Evolutionary conservation across 1,140 invertebrate genomes (phyloP).

Genomic region (Plectrocnemia conspersa): DNA sequence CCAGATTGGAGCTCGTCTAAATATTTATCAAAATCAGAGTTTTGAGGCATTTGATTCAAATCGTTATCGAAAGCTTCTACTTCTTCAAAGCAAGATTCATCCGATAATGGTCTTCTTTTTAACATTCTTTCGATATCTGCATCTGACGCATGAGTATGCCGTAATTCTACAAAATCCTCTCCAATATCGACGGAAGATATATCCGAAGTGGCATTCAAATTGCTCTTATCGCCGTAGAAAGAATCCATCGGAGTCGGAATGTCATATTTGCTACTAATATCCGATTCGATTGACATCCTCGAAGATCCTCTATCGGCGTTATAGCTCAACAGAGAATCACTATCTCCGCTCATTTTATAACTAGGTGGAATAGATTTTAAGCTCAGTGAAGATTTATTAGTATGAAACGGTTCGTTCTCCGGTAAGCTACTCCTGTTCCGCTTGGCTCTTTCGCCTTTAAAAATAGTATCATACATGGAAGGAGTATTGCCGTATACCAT

Average conservation of each 20-base stretch:
- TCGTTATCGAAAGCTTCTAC: constrained; percentile 58
- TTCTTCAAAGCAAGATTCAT: constrained; percentile 58
- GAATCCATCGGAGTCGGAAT: constrained; percentile 35
- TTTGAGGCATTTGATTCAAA: constrained; percentile 52
- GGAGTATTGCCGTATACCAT: constrained; percentile 52
- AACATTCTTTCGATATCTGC: constrained; percentile 58
- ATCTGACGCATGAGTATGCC: constrained; percentile 43
- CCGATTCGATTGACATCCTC: constrained; percentile 48
- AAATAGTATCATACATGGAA: constrained; percentile 51
- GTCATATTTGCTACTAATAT: constrained; percentile 51
- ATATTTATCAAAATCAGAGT: constrained; percentile 62
- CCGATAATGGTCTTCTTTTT: constrained; percentile 67
- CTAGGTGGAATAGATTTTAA: constrained; percentile 42
- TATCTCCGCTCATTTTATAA: constrained; percentile 43
- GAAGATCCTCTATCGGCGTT: constrained; percentile 49
- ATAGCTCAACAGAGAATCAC: constrained; percentile 48
- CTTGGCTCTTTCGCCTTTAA: constrained; percentile 49
- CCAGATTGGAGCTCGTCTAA: constrained; percentile 58
- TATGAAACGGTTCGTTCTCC: constrained; percentile 35
- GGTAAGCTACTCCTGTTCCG: constrained; percentile 46
- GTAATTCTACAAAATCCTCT: constrained; percentile 49
- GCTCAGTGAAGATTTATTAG: constrained; percentile 38
- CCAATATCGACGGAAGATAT: constrained; percentile 44
- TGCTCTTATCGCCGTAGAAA: constrained; percentile 12
- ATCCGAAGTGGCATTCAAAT: constrained; percentile 44